These are phyloP conservation scores for Drosophila gaucha DNA, from an alignment of 2,888 invertebrate genomes.

Conservation along the genomic window DNA sequence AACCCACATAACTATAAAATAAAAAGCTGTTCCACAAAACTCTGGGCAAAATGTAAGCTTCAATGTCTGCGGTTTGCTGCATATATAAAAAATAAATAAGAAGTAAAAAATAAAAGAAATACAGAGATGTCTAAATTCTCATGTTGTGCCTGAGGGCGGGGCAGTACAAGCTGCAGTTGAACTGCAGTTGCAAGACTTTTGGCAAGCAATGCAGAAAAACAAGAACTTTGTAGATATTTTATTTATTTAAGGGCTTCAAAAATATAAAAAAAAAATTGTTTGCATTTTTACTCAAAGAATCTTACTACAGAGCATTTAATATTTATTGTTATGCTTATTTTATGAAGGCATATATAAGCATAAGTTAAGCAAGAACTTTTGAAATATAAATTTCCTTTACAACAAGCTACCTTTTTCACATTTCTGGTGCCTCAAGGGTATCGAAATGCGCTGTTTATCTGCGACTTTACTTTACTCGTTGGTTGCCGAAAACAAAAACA, in stretches of 20 bases:
- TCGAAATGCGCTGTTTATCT: conserved; percentile 28
- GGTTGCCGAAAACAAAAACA: background rate
- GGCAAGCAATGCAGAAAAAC: conserved; percentile 12
- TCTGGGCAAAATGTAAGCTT: conserved; percentile 31
- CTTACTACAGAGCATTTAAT: no score
- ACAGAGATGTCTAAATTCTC: conserved; percentile 29
- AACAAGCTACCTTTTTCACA: background rate
- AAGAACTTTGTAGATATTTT: background rate
- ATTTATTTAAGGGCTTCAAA: background rate
- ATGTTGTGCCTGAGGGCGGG: conserved; percentile 30
- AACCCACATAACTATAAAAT: conserved; percentile 40
- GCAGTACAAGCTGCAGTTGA: conserved; percentile 38
- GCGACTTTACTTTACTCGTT: conserved; percentile 20
- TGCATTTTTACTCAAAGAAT: background rate
- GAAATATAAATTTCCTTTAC: background rate
- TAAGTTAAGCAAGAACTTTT: no score
- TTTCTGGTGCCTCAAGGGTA: conserved; percentile 9
- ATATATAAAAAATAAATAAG: conserved; percentile 23
- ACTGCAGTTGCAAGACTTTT: conserved; percentile 25
- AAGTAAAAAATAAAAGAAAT: conserved; percentile 13
- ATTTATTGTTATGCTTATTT: no score
- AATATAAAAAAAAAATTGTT: background rate
- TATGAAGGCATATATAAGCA: no score
- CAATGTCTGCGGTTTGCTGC: conserved; percentile 37
- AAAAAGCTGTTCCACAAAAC: background rate